Percentiles rank a stretch among this genome's conserved stretches.
Conservation (phyloP, 2,797 vertebrate species). For the Tachyglossus aculeatus region DNA sequence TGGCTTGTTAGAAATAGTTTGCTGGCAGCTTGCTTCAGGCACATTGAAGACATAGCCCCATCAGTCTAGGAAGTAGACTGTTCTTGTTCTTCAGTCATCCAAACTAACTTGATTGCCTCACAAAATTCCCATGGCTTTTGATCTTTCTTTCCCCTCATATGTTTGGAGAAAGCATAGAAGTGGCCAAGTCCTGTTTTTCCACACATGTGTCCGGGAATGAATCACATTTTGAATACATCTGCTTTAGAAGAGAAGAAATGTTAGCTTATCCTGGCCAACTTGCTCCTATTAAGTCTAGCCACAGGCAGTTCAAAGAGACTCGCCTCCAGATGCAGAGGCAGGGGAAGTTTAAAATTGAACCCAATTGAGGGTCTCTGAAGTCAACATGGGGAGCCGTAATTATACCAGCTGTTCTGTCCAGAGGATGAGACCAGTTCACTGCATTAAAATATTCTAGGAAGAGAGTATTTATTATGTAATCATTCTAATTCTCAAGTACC, state of each 20-base stretch:
- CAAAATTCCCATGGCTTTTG: slow-evolving; percentile 63
- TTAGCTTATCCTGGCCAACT: slow-evolving; percentile 50
- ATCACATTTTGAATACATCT: slow-evolving; percentile 45
- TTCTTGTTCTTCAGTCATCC: slow-evolving; percentile 58
- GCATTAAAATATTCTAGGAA: not conserved
- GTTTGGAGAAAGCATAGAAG: slow-evolving; percentile 57
- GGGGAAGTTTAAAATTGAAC: slow-evolving; percentile 30
- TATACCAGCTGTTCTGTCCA: not conserved
- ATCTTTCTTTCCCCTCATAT: slow-evolving; percentile 45
- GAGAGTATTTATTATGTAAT: not conserved
- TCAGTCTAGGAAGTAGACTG: slow-evolving; percentile 60
- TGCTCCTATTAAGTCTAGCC: slow-evolving; percentile 58
- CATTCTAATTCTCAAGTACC: not conserved
- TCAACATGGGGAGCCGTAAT: rapidly evolving
- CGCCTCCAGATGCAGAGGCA: slow-evolving; percentile 54
- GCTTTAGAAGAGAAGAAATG: slow-evolving; percentile 56
- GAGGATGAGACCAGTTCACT: not conserved
- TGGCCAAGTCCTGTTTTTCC: slow-evolving; percentile 48
- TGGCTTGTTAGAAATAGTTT: slow-evolving; percentile 38
- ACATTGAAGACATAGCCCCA: slow-evolving; percentile 56
- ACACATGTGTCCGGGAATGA: slow-evolving; percentile 55
- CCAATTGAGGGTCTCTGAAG: not conserved
- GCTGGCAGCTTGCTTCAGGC: slow-evolving; percentile 46
- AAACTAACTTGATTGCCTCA: slow-evolving; percentile 62
- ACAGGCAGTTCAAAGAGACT: slow-evolving; percentile 54